Evolutionary conservation across 2,888 invertebrate genomes (phyloP).

Genomic region (Drymonia ruficornis): DNA sequence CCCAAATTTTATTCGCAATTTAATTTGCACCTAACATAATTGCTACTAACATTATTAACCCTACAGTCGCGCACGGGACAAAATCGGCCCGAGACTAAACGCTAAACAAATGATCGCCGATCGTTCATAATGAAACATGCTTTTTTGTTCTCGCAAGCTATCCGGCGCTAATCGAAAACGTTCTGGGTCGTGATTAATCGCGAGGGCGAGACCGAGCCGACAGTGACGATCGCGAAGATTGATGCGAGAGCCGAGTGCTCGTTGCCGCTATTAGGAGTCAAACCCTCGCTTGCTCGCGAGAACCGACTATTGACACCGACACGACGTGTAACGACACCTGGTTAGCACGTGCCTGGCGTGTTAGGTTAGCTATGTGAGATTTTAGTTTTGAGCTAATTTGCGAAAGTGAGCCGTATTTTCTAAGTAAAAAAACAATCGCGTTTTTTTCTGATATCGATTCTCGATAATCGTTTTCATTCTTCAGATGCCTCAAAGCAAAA

Average conservation of each 20-base stretch:
- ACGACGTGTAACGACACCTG: conserved; percentile 31
- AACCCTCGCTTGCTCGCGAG: conserved; percentile 42
- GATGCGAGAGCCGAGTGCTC: conserved; percentile 57
- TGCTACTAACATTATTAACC: conserved; percentile 16
- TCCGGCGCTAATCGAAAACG: conserved; percentile 80
- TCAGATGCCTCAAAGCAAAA: too few species aligned
- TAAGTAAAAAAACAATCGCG: too few species aligned
- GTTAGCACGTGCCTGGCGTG: conserved; percentile 28
- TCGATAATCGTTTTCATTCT: too few species aligned
- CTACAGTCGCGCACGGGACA: conserved; percentile 18
- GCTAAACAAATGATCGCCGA: conserved; percentile 50
- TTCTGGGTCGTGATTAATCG: conserved; percentile 75
- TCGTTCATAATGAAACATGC: conserved; percentile 64
- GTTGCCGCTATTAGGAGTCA: conserved; percentile 60
- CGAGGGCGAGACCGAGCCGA: conserved; percentile 66
- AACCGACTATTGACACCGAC: conserved; percentile 49
- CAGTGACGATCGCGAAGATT: conserved; percentile 77
- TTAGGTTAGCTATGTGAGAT: conserved; percentile 3
- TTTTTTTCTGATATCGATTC: too few species aligned
- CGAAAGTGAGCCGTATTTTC: neutral
- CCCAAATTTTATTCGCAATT: too few species aligned
- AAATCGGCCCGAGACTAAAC: conserved; percentile 31
- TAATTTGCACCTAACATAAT: too few species aligned
- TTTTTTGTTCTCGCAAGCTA: conserved; percentile 52
- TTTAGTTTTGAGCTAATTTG: neutral